Evolutionary conservation across 2,888 invertebrate species (phyloP), one percentile per base, ranked within the genome.

Genomic region (Pristionchus japonicus): DNA sequence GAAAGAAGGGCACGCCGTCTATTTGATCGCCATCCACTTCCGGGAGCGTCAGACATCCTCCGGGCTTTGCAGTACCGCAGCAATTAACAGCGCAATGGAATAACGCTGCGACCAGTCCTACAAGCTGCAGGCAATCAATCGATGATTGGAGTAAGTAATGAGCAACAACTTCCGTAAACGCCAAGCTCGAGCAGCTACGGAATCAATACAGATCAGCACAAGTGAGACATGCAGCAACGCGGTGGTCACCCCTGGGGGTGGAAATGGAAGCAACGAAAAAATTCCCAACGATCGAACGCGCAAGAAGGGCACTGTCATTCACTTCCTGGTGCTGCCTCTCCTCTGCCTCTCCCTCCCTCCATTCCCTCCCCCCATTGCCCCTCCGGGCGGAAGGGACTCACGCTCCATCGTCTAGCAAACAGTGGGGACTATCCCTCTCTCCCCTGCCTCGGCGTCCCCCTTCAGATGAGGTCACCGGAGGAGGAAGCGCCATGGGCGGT

Each of bases 401-500:
- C 70, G 34, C 37, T 31, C n/a, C n/a, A 23, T 9, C 9, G 27
- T 11, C 9, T 64, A 17, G 37, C 70, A 70, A 70, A 70, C 31
- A 70, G 70, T 20, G 17, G 64, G 70, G 70, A 34, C 13, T 37
- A 37, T 31, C 31, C 70, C n/a, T 37, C 37, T 1, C 64, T 64
- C 64, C 31, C 11, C 57, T n/a, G 52, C n/a, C 57, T 57, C 64
- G 64, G 70, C 70, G 70, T 70, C 70, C 70, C 70, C 64, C 64
- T 64, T 37, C 17, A 34, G 70, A 70, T 70, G 70, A 70, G 70
- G 70, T 70, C 70, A 70, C 1, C 1, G 9, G 70, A 70, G 34
- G 37, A 70, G 70, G 70, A 70, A 70, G 70, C 70, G 70, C 70
- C 20, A 17, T 31, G 70, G 70, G 70, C 31, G 70, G 70, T 70